A percentile compares a stretch with the other conserved stretches of the same genome.
Conservation (phyloP, 2,113 vertebrate species). For the Strix aluco region DNA sequence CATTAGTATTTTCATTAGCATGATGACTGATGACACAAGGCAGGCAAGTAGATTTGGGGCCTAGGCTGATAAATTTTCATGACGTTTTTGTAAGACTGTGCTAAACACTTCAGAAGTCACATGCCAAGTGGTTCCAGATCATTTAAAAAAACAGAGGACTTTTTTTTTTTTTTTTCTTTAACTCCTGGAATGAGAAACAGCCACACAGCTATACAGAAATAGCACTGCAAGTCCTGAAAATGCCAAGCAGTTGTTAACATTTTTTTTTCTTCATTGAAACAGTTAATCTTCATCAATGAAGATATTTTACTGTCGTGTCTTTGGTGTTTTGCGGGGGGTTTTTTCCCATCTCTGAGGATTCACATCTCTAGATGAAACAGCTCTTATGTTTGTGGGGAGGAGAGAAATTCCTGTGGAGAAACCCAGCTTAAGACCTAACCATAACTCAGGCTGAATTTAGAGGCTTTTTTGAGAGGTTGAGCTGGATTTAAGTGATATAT, state of each 20-base stretch:
- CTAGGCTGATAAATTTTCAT: conserved; percentile 48
- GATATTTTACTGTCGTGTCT: not conserved
- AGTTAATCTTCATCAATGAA: not conserved
- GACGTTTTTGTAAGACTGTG: not conserved
- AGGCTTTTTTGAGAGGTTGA: not conserved
- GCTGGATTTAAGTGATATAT: not conserved
- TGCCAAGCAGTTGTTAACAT: not conserved
- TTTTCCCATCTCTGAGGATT: not conserved
- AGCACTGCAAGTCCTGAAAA: conserved; percentile 5
- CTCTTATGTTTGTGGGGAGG: not conserved
- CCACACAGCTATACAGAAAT: not conserved
- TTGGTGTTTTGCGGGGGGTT: not conserved
- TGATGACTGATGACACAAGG: conserved; percentile 49
- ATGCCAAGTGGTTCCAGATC: conserved; percentile 16
- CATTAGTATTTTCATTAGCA: conserved; percentile 57
- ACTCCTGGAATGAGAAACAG: conserved; percentile 32
- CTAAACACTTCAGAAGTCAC: conserved; percentile 39
- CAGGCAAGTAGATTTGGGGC: conserved; percentile 37
- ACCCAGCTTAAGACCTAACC: not conserved
- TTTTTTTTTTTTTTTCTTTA: not conserved
- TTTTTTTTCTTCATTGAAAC: not conserved
- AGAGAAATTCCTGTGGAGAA: conserved; percentile 16
- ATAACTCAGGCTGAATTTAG: not conserved
- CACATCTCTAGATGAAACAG: not conserved
- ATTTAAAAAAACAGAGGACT: not conserved